Evolutionary conservation across 2,888 invertebrate species (phyloP).

Genomic region (Myopa testacea): DNA sequence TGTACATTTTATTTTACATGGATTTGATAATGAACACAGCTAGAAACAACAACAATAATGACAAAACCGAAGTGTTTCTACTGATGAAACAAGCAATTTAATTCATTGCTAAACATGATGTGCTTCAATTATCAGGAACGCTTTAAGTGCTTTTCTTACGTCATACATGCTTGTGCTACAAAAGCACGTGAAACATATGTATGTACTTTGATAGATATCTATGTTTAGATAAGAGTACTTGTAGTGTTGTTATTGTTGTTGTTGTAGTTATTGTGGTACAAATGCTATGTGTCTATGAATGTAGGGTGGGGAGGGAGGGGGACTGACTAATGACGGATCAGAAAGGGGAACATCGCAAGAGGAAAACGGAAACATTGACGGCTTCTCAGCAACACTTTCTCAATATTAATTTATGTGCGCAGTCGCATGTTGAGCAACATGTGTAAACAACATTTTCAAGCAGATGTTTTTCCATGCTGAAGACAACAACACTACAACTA

Average conservation of each 20-base stretch:
- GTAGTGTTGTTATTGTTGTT: neutral
- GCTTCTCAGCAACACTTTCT: slow-evolving; percentile 20
- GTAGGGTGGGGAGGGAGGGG: too few species aligned
- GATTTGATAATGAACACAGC: neutral
- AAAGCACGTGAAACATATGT: slow-evolving; percentile 1
- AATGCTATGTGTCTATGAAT: neutral
- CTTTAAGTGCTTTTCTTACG: neutral
- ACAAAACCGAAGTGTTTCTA: neutral
- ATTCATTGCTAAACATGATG: slow-evolving; percentile 13
- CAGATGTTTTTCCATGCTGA: slow-evolving; percentile 34
- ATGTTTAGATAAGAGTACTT: neutral
- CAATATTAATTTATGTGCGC: slow-evolving; percentile 33
- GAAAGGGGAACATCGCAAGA: neutral
- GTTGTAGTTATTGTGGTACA: slow-evolving; percentile 10
- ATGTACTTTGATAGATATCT: too few species aligned
- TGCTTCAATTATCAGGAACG: slow-evolving; percentile 20
- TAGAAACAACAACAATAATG: neutral
- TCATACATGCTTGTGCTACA: neutral
- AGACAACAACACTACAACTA: slow-evolving; percentile 21
- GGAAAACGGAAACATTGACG: neutral
- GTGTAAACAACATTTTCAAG: slow-evolving; percentile 33
- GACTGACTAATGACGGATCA: neutral
- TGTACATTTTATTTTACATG: too few species aligned
- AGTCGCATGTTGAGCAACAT: slow-evolving; percentile 34
- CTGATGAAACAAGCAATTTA: slow-evolving; percentile 17